Base-by-base conservation (phyloP, 2,797 vertebrate genomes). In the Masticophis lateralis region DNA sequence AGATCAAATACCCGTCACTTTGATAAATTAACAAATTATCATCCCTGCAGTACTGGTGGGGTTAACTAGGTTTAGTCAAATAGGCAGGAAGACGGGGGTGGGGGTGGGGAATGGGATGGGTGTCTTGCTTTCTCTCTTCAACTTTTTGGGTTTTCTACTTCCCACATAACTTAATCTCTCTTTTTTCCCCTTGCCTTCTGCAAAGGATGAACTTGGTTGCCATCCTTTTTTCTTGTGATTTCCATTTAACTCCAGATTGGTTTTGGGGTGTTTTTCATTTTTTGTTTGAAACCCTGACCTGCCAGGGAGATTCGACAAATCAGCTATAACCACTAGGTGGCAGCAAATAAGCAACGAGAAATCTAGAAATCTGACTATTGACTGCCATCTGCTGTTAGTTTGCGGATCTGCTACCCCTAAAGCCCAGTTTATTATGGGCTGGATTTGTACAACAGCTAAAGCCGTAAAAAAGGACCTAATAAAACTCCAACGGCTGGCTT, bases 21-120 rank as follows among this genome's bases (percentile, higher is more conserved):
- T 95, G 94, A 96, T 96, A 92, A 95, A 96, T 96, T 95, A 95
- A 94, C 95, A 94, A 94, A 95, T 95, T 95, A 95, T 94, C 95
- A 94, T 93, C 91, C 86, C 90, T 25, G 56, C 32, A 55, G 87
- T 92, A 22, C 47, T 37, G 43, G 89, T 25, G 25, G 5, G 55
- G 56, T 57, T 57, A 53, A 74, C 63, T 87, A 51, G 47, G 51
- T 51, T 55, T 87, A 20, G 55, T 74, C 13, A 74, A 55, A 55
- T 6, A 43, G 37, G 37, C 74, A 47, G 20, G 66, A 37, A 74
- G n/a, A 32, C 0, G 2, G 1, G 37, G 74, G 8, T 1, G 32
- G 16, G 69, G 5, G 5, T 6, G 18, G 14, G 11, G 53, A 13
- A 5, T 0, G 69, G 32, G 27, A 0, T n/a, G 18, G 1, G 22